Percentiles rank a stretch among this genome's conserved stretches.
phyloP scores from a whole-genome alignment of 1,140 invertebrate species.

The Cephus cinctus region DNA sequence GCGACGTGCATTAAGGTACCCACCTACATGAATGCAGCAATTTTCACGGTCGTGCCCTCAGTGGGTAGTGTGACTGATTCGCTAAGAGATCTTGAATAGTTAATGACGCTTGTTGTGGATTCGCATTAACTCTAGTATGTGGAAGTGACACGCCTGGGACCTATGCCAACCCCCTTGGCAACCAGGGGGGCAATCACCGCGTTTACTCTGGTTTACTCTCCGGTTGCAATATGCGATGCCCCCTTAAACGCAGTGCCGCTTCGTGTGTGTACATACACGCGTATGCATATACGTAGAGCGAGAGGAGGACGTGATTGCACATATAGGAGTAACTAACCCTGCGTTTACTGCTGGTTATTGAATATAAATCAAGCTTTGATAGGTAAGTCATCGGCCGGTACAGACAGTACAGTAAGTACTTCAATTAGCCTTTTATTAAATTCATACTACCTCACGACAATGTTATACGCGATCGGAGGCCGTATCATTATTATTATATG shows the following conservation, averaged over 20 bases:
- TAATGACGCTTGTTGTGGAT: too few species aligned
- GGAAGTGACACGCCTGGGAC: slow-evolving; percentile 16
- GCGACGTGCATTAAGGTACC: too few species aligned
- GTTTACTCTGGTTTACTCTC: slow-evolving; percentile 29
- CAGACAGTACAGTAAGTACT: too few species aligned
- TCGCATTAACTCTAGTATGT: slow-evolving; percentile 6
- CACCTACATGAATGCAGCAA: too few species aligned
- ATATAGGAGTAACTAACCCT: slow-evolving; percentile 30
- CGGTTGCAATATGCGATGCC: not conserved
- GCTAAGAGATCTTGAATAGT: too few species aligned
- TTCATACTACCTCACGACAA: too few species aligned
- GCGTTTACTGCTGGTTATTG: slow-evolving; percentile 33
- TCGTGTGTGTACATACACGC: not conserved
- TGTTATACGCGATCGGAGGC: too few species aligned
- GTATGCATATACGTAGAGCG: not conserved
- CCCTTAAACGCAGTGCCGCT: not conserved
- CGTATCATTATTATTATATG: too few species aligned
- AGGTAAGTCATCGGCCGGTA: slow-evolving; percentile 26
- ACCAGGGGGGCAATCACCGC: slow-evolving; percentile 22
- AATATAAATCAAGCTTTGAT: slow-evolving; percentile 37
- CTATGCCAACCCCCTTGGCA: not conserved
- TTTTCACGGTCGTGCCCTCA: too few species aligned
- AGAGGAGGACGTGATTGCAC: not conserved
- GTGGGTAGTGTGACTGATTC: not conserved
- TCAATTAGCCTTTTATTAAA: too few species aligned